Conservation (phyloP, 2,113 vertebrate species). For the Oreochromis aureus region DNA sequence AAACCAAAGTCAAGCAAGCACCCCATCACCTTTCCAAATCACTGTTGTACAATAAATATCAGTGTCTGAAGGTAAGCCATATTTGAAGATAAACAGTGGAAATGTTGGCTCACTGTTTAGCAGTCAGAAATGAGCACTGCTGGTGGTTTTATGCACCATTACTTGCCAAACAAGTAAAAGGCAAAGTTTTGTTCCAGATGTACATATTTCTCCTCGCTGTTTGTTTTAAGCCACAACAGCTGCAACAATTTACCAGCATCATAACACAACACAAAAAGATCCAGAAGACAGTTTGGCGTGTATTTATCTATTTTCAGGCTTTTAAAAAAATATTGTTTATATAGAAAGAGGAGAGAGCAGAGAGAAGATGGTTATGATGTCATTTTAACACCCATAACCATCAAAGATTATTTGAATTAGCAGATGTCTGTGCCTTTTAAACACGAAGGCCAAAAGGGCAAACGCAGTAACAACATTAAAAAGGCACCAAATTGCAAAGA, state of each 20-base stretch:
- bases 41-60: neutral
- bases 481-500: neutral
- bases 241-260: neutral
- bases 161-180: conserved; percentile 22
- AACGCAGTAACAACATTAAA: neutral
- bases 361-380: neutral
- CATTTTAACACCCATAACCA: neutral
- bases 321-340: neutral
- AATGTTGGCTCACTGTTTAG: conserved; percentile 9
- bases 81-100: conserved; percentile 20
- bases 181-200: conserved; percentile 5
- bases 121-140: neutral
- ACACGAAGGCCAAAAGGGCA: neutral
- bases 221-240: neutral
- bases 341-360: neutral
- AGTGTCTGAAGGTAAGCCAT: neutral
- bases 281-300: neutral
- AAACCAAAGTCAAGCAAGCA: neutral
- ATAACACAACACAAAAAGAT: neutral
- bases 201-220: conserved; percentile 11
- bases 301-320: neutral
- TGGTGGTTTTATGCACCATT: conserved; percentile 32
- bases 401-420: neutral
- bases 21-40: conserved; percentile 4
- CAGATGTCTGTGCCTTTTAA: neutral